Conservation (phyloP, 2,113 vertebrate genomes). For the Leucosticte australis region DNA sequence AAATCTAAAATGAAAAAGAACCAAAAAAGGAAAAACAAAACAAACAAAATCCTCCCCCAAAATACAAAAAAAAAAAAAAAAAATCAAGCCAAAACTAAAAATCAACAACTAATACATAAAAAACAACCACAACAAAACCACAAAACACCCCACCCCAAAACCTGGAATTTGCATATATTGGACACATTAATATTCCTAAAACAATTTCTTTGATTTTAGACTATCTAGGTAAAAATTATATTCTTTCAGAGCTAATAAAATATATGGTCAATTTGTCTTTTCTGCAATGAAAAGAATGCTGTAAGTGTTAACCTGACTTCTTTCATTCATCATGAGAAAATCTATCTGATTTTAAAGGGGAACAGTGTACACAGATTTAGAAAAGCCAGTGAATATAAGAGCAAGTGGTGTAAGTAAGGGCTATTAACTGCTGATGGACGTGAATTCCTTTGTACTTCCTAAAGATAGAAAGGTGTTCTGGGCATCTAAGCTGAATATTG, state of each 20-base stretch:
- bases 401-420: neutral
- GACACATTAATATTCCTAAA: neutral
- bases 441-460: neutral
- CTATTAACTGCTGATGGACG: neutral
- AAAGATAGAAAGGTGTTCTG: neutral
- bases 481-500: neutral
- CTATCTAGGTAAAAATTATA: fast-evolving
- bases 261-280: neutral
- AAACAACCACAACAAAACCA: neutral
- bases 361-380: neutral
- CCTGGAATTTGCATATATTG: neutral
- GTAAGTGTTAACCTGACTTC: neutral
- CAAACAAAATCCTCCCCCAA: neutral
- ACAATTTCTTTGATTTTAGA: neutral
- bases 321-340: neutral
- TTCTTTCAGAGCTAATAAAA: neutral
- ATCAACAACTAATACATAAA: neutral
- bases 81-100: neutral
- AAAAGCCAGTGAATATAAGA: neutral
- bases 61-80: neutral
- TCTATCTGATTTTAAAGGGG: neutral
- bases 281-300: neutral
- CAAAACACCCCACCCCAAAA: fast-evolving
- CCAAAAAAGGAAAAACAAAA: neutral
- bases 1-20: neutral